These are phyloP conservation scores for Bombus polaris DNA, from an alignment of 1,140 invertebrate genomes.

Conservation along the genomic window DNA sequence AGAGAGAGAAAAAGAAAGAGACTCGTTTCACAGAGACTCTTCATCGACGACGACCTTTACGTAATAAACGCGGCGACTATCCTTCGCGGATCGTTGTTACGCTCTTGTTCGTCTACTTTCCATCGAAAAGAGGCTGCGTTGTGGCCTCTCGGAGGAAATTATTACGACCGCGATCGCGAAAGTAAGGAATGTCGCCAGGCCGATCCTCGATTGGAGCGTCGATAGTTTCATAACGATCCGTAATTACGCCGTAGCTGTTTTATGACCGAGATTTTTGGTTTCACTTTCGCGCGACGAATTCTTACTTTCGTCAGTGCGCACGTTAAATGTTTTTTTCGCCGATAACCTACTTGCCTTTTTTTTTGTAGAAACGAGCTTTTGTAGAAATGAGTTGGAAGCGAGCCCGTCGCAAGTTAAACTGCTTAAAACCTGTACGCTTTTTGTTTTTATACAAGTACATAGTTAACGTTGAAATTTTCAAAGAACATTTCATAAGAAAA, in stretches of 20 bases:
- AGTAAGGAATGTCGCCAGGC: constrained; percentile 12
- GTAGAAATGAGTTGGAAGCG: no score
- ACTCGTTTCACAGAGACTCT: constrained; percentile 75
- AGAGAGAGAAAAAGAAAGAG: constrained; percentile 29
- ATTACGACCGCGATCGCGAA: constrained; percentile 28
- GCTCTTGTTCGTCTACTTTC: constrained; percentile 72
- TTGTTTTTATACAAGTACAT: no score
- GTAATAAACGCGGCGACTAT: constrained; percentile 61
- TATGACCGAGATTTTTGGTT: not conserved
- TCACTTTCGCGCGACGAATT: not conserved
- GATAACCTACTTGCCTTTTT: not conserved
- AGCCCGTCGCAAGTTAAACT: no score
- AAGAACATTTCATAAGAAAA: no score
- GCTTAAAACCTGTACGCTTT: no score
- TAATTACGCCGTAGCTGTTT: not conserved
- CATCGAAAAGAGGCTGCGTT: constrained; percentile 33
- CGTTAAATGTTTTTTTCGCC: not conserved
- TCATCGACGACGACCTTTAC: constrained; percentile 76
- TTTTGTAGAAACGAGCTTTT: not conserved
- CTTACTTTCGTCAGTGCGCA: not conserved
- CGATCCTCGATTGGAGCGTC: not conserved
- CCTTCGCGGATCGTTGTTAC: constrained; percentile 41
- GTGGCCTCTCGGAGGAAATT: not conserved
- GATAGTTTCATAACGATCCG: constrained; percentile 35
- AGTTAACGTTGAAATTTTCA: no score